These are phyloP conservation scores for Polypterus bichir DNA, from an alignment of 2,113 vertebrate species.

Conservation along the genomic window DNA sequence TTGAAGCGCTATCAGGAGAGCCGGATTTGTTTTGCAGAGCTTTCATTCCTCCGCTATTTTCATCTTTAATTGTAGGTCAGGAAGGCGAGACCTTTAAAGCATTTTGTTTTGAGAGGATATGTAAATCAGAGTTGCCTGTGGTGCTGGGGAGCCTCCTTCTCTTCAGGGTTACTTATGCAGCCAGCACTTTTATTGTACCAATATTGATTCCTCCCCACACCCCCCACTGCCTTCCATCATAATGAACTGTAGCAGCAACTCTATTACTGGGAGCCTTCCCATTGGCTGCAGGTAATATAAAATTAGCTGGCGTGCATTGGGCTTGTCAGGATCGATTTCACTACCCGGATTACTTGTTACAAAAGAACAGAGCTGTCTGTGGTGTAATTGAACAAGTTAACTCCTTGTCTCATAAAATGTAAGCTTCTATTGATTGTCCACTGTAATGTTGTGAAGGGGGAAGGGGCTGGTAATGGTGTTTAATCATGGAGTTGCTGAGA, in stretches of 20 bases:
- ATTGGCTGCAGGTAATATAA: slow-evolving; percentile 97
- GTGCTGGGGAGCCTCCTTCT: slow-evolving; percentile 30
- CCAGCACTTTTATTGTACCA: slow-evolving; percentile 46
- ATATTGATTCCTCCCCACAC: slow-evolving; percentile 78
- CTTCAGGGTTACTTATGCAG: slow-evolving; percentile 32
- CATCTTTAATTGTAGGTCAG: slow-evolving; percentile 30
- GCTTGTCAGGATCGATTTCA: slow-evolving; percentile 95
- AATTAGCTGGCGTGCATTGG: slow-evolving; percentile 87
- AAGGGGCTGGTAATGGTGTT: slow-evolving; percentile 56
- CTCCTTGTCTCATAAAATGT: slow-evolving; percentile 98
- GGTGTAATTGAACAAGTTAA: slow-evolving; percentile 98
- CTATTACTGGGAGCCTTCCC: slow-evolving; percentile 70
- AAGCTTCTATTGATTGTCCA: slow-evolving; percentile 85
- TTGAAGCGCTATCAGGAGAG: slow-evolving; percentile 3
- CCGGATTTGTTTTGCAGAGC: slow-evolving; percentile 20
- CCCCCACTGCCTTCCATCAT: slow-evolving; percentile 48
- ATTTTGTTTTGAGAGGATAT: slow-evolving; percentile 24
- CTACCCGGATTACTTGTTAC: slow-evolving; percentile 98
- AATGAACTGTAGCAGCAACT: slow-evolving; percentile 94
- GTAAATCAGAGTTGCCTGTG: slow-evolving; percentile 19
- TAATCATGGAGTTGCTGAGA: slow-evolving; percentile 53
- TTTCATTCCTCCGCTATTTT: slow-evolving; percentile 18
- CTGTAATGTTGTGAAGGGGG: slow-evolving; percentile 48
- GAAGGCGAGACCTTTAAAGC: slow-evolving; percentile 16
- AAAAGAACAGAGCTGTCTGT: slow-evolving; percentile 99